Conservation (phyloP, 2,113 vertebrate genomes). For the Rhodinocichla rosea region DNA sequence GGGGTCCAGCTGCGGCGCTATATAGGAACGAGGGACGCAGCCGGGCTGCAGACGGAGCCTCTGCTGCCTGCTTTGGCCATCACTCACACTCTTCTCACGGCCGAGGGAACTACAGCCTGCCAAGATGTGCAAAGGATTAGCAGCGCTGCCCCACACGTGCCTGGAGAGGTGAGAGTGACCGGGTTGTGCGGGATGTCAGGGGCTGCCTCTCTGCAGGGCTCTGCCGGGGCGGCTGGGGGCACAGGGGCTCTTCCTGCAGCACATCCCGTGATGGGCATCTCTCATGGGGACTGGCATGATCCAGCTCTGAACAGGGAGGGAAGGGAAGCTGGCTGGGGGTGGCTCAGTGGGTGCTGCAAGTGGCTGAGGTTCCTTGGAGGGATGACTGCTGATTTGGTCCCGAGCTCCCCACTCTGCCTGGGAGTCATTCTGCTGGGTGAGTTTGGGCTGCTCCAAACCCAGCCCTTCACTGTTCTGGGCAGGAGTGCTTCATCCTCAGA, state of each 20-base stretch:
- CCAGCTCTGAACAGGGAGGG: background rate
- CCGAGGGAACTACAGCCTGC: background rate
- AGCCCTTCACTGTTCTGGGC: background rate
- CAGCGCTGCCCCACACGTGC: conserved; percentile 54
- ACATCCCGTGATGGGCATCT: accelerated
- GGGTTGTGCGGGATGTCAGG: accelerated
- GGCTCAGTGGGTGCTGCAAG: background rate
- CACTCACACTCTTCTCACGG: background rate
- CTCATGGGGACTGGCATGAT: accelerated
- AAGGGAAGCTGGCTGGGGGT: background rate
- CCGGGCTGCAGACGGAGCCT: background rate
- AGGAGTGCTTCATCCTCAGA: background rate
- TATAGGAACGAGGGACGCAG: conserved; percentile 16
- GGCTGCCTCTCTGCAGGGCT: background rate
- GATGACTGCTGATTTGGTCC: accelerated
- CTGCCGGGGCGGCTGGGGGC: accelerated
- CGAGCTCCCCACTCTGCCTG: background rate
- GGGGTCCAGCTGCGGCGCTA: background rate
- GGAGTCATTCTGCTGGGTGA: background rate
- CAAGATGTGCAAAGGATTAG: conserved; percentile 65
- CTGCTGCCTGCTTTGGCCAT: background rate
- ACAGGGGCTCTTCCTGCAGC: background rate
- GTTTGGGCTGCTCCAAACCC: background rate
- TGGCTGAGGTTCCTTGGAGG: background rate
- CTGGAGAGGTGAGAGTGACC: conserved; percentile 49